A percentile compares a stretch with the other conserved stretches of the same genome.
phyloP scores from a whole-genome alignment of 2,888 invertebrate species.

The Myopa testacea region DNA sequence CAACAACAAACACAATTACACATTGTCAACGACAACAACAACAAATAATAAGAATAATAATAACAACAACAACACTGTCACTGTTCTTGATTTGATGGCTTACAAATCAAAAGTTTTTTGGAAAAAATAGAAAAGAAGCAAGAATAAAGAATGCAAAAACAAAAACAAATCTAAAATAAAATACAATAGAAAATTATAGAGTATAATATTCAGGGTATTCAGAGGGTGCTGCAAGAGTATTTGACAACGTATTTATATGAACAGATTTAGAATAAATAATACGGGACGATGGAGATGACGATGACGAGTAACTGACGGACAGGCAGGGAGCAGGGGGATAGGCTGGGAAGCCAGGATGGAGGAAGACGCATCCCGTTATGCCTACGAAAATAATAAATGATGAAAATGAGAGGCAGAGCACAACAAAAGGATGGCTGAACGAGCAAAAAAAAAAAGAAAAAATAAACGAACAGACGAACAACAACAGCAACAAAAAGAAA shows the following conservation, averaged over 20 bases:
- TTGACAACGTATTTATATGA: conserved; percentile 27
- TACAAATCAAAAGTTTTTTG: conserved; percentile 29
- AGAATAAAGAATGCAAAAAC: conserved; percentile 30
- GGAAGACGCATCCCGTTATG: background rate
- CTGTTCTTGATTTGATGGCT: conserved; percentile 40
- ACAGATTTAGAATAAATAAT: conserved; percentile 37
- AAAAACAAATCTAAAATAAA: conserved; percentile 29
- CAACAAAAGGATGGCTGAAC: background rate
- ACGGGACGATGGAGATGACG: conserved; percentile 5
- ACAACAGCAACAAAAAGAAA: conserved; percentile 11
- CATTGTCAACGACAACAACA: too few species aligned
- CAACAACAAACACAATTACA: too few species aligned
- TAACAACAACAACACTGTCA: conserved; percentile 49
- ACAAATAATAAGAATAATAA: too few species aligned
- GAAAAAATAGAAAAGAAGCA: conserved; percentile 38
- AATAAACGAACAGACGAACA: conserved; percentile 5
- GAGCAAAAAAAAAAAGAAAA: conserved; percentile 27
- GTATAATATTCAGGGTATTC: too few species aligned
- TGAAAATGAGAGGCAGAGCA: background rate
- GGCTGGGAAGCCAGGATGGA: background rate
- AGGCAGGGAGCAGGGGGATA: background rate
- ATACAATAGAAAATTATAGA: background rate
- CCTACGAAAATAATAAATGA: conserved; percentile 31
- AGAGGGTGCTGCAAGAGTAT: too few species aligned
- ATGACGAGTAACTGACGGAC: conserved; percentile 31